Percentiles rank a stretch among this genome's conserved stretches.
Evolutionary conservation across 2,113 vertebrate genomes (phyloP).

Genomic region (Bucco capensis): DNA sequence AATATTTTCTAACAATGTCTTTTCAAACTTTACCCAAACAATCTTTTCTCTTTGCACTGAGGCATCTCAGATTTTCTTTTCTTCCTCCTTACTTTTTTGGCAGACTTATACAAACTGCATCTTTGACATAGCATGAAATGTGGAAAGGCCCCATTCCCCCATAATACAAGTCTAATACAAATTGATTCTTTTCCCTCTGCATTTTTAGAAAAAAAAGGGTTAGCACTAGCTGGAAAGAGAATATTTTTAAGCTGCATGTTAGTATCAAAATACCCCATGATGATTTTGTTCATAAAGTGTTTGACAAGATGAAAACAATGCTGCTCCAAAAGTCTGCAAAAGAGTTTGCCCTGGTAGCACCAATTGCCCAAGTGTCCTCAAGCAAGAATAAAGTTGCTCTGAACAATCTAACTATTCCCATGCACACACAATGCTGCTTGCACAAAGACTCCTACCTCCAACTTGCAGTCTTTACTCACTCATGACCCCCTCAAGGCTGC

Average conservation of each 20-base stretch:
- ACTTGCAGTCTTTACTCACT: neutral
- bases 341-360: neutral
- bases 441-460: neutral
- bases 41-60: neutral
- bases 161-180: neutral
- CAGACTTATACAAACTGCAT: neutral
- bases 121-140: neutral
- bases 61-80: neutral
- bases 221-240: neutral
- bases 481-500: neutral
- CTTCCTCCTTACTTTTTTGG: neutral
- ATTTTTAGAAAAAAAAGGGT: neutral
- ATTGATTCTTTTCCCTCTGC: neutral
- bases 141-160: neutral
- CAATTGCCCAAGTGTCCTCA: neutral
- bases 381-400: neutral
- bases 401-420: neutral
- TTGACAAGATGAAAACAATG: neutral
- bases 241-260: rapidly evolving
- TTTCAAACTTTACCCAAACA: neutral
- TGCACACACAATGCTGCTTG: rapidly evolving
- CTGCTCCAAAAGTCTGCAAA: neutral
- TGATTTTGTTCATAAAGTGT: neutral
- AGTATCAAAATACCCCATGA: neutral
- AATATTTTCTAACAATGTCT: neutral